phyloP scores from a whole-genome alignment of 2,888 invertebrate genomes.

The Girardia tigrina region DNA sequence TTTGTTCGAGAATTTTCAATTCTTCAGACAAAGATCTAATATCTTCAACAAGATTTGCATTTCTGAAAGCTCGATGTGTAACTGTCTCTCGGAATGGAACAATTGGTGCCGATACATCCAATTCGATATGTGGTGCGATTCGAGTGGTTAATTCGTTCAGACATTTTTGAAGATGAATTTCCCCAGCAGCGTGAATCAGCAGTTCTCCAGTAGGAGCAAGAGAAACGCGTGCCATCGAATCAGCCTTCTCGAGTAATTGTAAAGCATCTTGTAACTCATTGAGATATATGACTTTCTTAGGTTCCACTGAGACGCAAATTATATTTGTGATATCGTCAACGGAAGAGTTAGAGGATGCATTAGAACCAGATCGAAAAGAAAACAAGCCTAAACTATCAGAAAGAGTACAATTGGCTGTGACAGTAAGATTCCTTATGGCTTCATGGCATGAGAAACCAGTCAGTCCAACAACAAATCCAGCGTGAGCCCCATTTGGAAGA shows the following conservation, averaged over 20 bases:
- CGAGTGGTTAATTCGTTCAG: slow-evolving; percentile 67
- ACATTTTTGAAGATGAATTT: slow-evolving; percentile 88
- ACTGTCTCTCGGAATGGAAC: slow-evolving; percentile 90
- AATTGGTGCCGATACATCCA: slow-evolving; percentile 84
- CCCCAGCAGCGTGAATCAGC: slow-evolving; percentile 82
- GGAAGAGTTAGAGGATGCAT: slow-evolving; percentile 69
- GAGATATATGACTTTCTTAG: slow-evolving; percentile 56
- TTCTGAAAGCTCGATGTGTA: slow-evolving; percentile 52
- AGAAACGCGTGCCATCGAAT: slow-evolving; percentile 64
- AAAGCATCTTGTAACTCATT: slow-evolving; percentile 58
- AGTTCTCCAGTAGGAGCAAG: slow-evolving; percentile 65
- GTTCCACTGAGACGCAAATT: slow-evolving; percentile 75
- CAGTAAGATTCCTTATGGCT: slow-evolving; percentile 62
- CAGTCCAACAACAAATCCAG: slow-evolving; percentile 52
- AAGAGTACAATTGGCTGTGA: slow-evolving; percentile 57
- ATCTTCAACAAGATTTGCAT: background rate
- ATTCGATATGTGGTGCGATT: slow-evolving; percentile 52
- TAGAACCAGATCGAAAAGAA: slow-evolving; percentile 73
- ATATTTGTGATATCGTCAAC: slow-evolving; percentile 62
- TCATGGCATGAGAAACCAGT: slow-evolving; percentile 64
- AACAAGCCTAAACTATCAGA: slow-evolving; percentile 57
- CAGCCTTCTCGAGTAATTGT: slow-evolving; percentile 75
- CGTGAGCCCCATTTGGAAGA: slow-evolving; percentile 25
- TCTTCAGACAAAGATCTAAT: background rate
- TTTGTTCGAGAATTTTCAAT: background rate